These are phyloP conservation scores for Harpagifer antarcticus DNA, from an alignment of 2,797 vertebrate species.

Conservation along the genomic window DNA sequence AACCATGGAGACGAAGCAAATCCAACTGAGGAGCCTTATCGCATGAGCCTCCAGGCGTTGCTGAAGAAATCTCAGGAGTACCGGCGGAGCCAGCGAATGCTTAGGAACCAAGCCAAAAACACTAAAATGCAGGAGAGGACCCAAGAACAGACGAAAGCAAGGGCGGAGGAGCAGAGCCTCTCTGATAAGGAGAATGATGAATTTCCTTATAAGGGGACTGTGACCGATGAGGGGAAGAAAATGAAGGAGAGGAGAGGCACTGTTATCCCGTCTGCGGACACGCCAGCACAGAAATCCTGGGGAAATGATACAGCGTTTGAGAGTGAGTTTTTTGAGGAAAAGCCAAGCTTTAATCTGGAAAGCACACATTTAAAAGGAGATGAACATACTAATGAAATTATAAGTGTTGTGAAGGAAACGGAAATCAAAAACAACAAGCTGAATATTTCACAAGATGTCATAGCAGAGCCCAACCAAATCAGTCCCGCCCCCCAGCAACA, in stretches of 20 bases:
- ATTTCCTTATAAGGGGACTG: slow-evolving; percentile 41
- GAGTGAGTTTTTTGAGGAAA: slow-evolving; percentile 18
- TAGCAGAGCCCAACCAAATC: slow-evolving; percentile 16
- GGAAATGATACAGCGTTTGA: slow-evolving; percentile 30
- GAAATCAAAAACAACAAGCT: slow-evolving; percentile 52
- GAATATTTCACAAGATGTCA: slow-evolving; percentile 53
- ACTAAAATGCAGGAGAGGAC: slow-evolving; percentile 65
- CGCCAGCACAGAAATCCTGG: slow-evolving; percentile 39
- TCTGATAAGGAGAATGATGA: slow-evolving; percentile 94
- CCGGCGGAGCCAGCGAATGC: slow-evolving; percentile 81
- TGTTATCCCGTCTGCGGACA: slow-evolving; percentile 28
- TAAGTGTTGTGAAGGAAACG: slow-evolving; percentile 22
- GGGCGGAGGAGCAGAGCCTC: slow-evolving; percentile 68
- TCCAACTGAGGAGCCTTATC: slow-evolving; percentile 78
- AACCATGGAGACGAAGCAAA: slow-evolving; percentile 16
- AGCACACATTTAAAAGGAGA: slow-evolving; percentile 16
- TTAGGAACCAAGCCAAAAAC: slow-evolving; percentile 78
- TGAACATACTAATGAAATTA: slow-evolving; percentile 6
- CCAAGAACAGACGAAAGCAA: slow-evolving; percentile 56
- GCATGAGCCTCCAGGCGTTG: slow-evolving; percentile 91
- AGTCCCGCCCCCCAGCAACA: slow-evolving; percentile 28
- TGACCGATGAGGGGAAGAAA: slow-evolving; percentile 56
- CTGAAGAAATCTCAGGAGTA: slow-evolving; percentile 94
- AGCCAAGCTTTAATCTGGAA: slow-evolving; percentile 14
- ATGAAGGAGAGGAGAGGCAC: slow-evolving; percentile 55